Evolutionary conservation across 2,113 vertebrate species (phyloP), one percentile per base, ranked within the genome.

Genomic region (Nyctibius bracteatus): DNA sequence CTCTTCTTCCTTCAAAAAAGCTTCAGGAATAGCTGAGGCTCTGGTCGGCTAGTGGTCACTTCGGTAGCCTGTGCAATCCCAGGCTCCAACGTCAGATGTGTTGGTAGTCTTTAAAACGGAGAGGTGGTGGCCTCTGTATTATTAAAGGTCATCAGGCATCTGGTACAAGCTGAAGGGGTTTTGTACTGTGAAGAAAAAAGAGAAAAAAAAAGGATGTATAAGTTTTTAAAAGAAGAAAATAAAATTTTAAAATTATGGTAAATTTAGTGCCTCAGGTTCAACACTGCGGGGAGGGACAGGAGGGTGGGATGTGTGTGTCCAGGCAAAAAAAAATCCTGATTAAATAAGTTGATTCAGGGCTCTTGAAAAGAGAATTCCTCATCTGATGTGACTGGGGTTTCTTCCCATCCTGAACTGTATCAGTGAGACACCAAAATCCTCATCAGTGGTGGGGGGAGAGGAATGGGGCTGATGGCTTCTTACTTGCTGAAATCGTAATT

Each of bases 111-210:
- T 94, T 92, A 90, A 95, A 87, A 94, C 5, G 8, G 58, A 81
- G 91, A 91, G 74, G 79, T 0, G 0, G 23, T 82, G 81, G 86
- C 86, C 88, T 91, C 59, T 0, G 2, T 65, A 8, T 94, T 95
- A 79, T 78, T 95, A 94, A 95, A 95, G 90, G 94, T 97, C 95
- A 94, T 71, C 92, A 46, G 65, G 72, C 94, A 70, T 81, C 82
- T 92, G 67, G 61, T 82, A 68, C 4, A 1, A 82, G 84, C 91
- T 73, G 66, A 83, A 79, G 83, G 67, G 80, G 83, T 81, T 96
- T 89, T 96, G 68, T 89, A 58, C 57, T 63, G 41, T n/a, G 68
- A 65, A 94, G 78, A 74, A 66, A 78, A 81, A 82, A 96, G 83
- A 77, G 57, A 22, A 66, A 86, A 22, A 66, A 86, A 92, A 92